Percentiles rank a stretch among this genome's conserved stretches.
phyloP scores from a whole-genome alignment of 2,113 vertebrate species.

The Shinisaurus crocodilurus region DNA sequence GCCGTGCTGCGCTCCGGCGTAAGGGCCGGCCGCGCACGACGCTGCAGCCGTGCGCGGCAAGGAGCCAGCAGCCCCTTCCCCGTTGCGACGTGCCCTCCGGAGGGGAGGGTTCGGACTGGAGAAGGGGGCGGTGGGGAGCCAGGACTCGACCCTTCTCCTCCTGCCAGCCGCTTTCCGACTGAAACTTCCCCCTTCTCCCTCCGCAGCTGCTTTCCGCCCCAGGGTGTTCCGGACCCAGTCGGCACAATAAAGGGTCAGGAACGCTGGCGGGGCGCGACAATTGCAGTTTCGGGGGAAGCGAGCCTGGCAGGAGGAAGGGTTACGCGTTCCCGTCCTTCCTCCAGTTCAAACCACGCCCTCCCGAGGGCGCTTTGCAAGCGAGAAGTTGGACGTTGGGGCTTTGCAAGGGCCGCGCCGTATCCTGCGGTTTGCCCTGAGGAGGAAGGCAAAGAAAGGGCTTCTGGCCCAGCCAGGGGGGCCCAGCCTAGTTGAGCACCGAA shows the following conservation, averaged over 20 bases:
- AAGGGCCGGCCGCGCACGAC: background rate
- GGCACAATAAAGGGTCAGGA: background rate
- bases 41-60: background rate
- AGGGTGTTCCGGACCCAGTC: too few relatives aligned
- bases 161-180: background rate
- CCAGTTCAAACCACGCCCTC: background rate
- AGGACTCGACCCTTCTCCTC: background rate
- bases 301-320: background rate
- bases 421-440: background rate
- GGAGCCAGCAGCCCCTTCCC: background rate
- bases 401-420: fast-evolving
- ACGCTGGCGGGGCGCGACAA: background rate
- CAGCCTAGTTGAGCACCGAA: background rate
- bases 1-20: background rate
- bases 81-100: background rate
- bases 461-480: too few relatives aligned
- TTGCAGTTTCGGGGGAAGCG: background rate
- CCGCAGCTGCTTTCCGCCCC: too few relatives aligned
- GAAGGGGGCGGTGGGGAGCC: background rate
- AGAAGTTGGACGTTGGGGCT: background rate
- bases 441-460: background rate
- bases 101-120: background rate
- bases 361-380: too few relatives aligned
- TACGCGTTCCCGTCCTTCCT: background rate
- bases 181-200: background rate